Evolutionary conservation across 1,140 invertebrate genomes (phyloP), one percentile per base, ranked within the genome.

Genomic region (Diabrotica virgifera): DNA sequence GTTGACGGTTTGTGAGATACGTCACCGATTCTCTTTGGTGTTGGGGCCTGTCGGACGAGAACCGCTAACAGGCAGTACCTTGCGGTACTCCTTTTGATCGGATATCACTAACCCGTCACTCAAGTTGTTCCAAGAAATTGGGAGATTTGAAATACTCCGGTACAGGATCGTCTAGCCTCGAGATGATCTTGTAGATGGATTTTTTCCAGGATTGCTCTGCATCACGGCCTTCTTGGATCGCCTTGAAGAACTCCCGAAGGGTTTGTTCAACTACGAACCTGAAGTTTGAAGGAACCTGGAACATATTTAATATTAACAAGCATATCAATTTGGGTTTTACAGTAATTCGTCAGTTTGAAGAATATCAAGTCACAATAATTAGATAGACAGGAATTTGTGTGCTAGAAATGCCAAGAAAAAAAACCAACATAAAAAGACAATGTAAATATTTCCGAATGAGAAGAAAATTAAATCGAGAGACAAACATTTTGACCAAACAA

Each of bases 171-270:
- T 99, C 98, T 82, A 99, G 86, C 78, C 97, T 89, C 69, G 96
- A 97, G 79, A 99, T 99, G 72, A 99, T 91, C 84, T 99, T 99
- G 87, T 99, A 99, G 82, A 99, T 99, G 71, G 95, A 91, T 81
- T 99, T 99, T 85, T 99, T 99, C 98, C 98, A 99, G 67, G 96
- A 98, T 78, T 98, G 97, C 81, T 99, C 98, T 35, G 89, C 82
- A 83, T 99, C 97, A 82, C 97, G 97, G 66, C 94, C 94, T 74
- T 90, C 87, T 79, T 95, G 90, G 74, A 99, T 94, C 64, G 98
- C 93, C 80, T 95, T 94, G 90, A 96, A 99, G 86, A 99, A 99
- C 82, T 99, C 97, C 65, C 94, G 87, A 64, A 99, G 83, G 54
- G 97, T 99, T 79, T 97, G 92, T 81, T 99, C 94, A 40, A 99